Base-by-base conservation (phyloP, 2,113 vertebrate genomes). In the Myotis davidii region DNA sequence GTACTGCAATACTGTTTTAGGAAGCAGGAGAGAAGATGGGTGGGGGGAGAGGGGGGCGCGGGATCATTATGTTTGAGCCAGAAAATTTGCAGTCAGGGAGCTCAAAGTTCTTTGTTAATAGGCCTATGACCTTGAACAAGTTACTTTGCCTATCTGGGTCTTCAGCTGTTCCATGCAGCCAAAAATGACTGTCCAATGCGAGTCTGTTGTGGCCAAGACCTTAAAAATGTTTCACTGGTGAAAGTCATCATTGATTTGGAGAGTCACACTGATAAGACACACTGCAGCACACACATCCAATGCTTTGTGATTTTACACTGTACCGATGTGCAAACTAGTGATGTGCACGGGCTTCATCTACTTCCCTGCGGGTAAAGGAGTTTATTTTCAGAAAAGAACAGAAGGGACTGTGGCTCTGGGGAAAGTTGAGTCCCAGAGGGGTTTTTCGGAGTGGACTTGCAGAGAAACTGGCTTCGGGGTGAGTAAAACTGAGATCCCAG, bases 71-170 rank as follows among this genome's bases (percentile, higher is more conserved):
- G 32, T 90, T 52, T 72, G 42, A 70, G 37, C 25, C 0, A 1
- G 39, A n/a, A 85, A 92, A 88, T 61, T 72, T 85, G 89, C 52
- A 74, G 73, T n/a, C 67, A 45, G 12, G 32, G 45, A 94, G 32
- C 70, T 94, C 67, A 77, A 82, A 85, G 90, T 90, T 94, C 61
- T 95, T 78, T 92, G 88, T 86, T 84, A 52, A 61, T 10, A 78
- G 85, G 48, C 72, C 4, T 32, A 12, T 92, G 88, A 94, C 96
- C 96, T 95, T 94, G 96, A 94, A 37, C 32, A 85, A 79, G 54
- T 92, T 52, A 65, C 67, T 92, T 59, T 65, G 85, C 45, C 34
- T 89, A 0, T 67, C 81, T 54, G 74, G 16, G 48, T 96, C 52
- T 70, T 74, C 52, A 64, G 54, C 67, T 94, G 12, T 77, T 34